Evolutionary conservation across 2,888 invertebrate genomes (phyloP).

Genomic region (Cephus pygmeus): DNA sequence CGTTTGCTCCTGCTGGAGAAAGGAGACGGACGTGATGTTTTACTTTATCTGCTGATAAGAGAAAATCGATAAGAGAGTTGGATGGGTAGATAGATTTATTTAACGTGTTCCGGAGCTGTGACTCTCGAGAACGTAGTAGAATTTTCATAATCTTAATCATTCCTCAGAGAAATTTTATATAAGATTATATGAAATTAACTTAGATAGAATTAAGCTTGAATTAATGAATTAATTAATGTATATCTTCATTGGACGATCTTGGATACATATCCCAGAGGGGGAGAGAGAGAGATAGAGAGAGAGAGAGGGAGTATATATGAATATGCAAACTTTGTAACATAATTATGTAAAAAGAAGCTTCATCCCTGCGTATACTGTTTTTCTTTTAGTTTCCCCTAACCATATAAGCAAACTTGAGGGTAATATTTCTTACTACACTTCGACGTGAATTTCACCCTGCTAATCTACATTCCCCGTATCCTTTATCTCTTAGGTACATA

Average conservation of each 20-base stretch:
- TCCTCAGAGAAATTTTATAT: background rate
- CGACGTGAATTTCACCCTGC: background rate
- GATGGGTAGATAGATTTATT: background rate
- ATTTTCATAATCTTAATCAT: background rate
- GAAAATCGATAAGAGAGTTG: background rate
- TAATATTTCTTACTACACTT: background rate
- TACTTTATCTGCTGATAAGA: background rate
- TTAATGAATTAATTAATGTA: no score
- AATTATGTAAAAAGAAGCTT: conserved; percentile 26
- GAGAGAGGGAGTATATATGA: conserved; percentile 6
- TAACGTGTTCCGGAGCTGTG: background rate
- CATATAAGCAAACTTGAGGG: background rate
- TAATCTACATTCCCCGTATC: no score
- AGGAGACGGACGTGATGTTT: background rate
- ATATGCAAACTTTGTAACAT: conserved; percentile 20
- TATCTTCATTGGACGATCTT: no score
- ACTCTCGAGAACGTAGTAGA: background rate
- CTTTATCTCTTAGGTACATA: no score
- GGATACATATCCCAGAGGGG: background rate
- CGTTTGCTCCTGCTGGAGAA: background rate
- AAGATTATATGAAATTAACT: background rate
- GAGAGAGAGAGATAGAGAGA: background rate
- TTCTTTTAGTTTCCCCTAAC: background rate
- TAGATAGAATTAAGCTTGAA: background rate
- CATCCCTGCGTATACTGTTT: conserved; percentile 4